Base-by-base conservation (phyloP, 2,888 invertebrate genomes). In the Leptarthrus brevirostris region DNA sequence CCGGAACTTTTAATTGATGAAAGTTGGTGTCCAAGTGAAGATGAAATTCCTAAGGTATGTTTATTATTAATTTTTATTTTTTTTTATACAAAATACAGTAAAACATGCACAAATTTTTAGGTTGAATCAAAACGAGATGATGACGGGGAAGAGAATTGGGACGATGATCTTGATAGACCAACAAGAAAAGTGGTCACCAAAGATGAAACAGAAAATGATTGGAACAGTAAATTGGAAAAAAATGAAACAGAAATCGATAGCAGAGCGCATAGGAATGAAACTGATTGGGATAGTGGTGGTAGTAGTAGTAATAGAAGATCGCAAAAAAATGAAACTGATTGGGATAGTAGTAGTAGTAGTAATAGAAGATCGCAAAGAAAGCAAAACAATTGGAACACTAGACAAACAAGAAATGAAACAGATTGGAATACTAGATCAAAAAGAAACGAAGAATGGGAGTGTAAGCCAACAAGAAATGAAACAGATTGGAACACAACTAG, bases 1-100 rank as follows among this genome's bases (percentile, higher is more conserved):
- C 75, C 80, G 44, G 79, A 76, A 26, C 83, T 88, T 77, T 83
- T 86, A 75, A 88, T 88, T 75, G 88, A 88, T 78, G 88, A 88
- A 79, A 90, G 91, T 83, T 93, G 93, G 91, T 61, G 61, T 6
- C 79, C 78, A 18, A 76, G 74, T 58, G 83, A 83, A 36, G 78
- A 79, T 8, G 73, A 77, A 58, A 12, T 22, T 47, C 47, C 26
- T 49, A 71, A 74, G 64, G 75, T 74, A 40, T 26, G 44, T 47
- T 16, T 20, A 18, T 4, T 53, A 14, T 44, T 44, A 30, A 6
- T 30, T 30, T 5, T 30, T 5, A 0, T 30, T 30, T 30, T 30
- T 1, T 30, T 30, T 30, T 30, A 6, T 6, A 30, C 30, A 30
- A 8, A 47, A 14, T 14, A 30, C n/a, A n/a, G n/a, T n/a, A n/a